Conservation (phyloP, 2,888 invertebrate species). For the Chloromyia formosa region DNA sequence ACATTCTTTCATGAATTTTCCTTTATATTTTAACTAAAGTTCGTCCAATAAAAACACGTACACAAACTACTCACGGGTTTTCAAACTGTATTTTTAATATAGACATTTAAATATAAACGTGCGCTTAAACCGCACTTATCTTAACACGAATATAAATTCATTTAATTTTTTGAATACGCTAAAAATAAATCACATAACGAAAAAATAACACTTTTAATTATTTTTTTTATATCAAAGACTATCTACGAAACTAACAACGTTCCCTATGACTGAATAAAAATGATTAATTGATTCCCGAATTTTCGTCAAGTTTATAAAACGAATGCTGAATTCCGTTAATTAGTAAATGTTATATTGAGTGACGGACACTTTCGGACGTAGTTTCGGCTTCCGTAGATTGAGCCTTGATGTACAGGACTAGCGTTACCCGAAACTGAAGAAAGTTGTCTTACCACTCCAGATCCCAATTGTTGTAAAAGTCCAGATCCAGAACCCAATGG, state of each 20-base stretch:
- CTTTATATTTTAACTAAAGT: not conserved
- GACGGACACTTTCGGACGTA: conserved; percentile 79
- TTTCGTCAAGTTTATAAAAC: conserved; percentile 6
- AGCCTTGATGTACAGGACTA: conserved; percentile 69
- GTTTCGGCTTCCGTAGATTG: conserved; percentile 68
- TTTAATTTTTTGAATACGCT: not conserved
- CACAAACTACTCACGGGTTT: no score
- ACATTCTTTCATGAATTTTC: not conserved
- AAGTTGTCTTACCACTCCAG: conserved; percentile 92
- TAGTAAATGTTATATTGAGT: conserved; percentile 76
- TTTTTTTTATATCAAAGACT: conserved; percentile 17
- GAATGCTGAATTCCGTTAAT: conserved; percentile 58
- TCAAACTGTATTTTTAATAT: no score
- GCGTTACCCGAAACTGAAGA: conserved; percentile 73
- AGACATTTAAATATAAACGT: no score
- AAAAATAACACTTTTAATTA: conserved; percentile 7
- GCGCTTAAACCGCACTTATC: not conserved
- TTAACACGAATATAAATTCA: conserved; percentile 28
- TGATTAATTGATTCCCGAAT: conserved; percentile 28
- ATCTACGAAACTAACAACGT: conserved; percentile 17
- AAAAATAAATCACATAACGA: not conserved
- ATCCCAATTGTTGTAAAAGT: conserved; percentile 87
- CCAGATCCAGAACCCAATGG: conserved; percentile 74
- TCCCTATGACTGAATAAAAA: conserved; percentile 4
- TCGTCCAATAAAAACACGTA: no score